These are phyloP conservation scores for Actinia equina DNA, from an alignment of 64 coral and sea anemone genomes.

Conservation along the genomic window DNA sequence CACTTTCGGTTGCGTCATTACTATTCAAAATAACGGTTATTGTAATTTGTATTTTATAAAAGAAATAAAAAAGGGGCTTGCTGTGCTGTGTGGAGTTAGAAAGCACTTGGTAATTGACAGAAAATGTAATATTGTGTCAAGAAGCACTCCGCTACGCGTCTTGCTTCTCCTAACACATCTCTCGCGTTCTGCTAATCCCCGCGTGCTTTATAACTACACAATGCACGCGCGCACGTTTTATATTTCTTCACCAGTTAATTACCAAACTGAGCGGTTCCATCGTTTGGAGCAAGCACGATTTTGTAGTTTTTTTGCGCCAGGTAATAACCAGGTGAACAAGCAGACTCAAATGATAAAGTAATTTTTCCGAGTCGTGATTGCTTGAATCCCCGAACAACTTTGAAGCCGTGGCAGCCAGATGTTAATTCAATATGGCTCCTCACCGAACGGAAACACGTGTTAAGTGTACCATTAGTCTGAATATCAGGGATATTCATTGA, in stretches of 20 bases:
- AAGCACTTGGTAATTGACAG: too few species aligned
- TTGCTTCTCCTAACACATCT: too few species aligned
- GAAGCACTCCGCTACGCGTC: too few species aligned
- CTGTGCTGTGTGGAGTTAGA: too few species aligned
- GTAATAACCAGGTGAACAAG: conserved; percentile 59
- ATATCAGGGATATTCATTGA: conserved; percentile 48
- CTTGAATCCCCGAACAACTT: conserved; percentile 25
- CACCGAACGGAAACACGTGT: conserved; percentile 68
- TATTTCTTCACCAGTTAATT: not conserved
- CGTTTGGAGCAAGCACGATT: conserved; percentile 49
- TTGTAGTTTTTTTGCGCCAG: conserved; percentile 69
- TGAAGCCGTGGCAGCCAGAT: conserved; percentile 52
- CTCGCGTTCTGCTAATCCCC: too few species aligned
- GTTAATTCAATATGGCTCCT: conserved; percentile 39
- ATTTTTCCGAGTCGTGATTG: not conserved
- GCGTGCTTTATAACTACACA: too few species aligned
- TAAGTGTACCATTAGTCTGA: conserved; percentile 30
- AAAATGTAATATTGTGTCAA: too few species aligned
- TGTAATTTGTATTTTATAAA: too few species aligned
- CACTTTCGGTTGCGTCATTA: too few species aligned
- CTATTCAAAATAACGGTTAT: too few species aligned
- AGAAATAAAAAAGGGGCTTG: too few species aligned
- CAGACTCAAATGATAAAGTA: conserved; percentile 67
- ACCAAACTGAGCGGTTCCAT: conserved; percentile 57
- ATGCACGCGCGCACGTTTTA: too few species aligned